phyloP scores from a whole-genome alignment of 2,113 vertebrate genomes.

The Thymallus thymallus region DNA sequence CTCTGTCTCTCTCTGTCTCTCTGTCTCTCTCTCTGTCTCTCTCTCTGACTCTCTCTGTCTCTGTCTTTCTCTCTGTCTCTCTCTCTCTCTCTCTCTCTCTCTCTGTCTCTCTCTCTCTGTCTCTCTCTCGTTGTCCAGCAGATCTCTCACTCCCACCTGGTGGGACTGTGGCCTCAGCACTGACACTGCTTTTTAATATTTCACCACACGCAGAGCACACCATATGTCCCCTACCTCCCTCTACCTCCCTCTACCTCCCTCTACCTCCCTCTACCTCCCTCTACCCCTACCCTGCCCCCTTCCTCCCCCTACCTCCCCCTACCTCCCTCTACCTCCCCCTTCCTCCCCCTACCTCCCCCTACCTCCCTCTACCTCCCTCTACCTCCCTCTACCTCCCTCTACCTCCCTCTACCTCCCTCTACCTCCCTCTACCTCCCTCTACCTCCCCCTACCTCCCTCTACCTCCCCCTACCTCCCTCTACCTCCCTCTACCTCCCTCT shows the following conservation, averaged over 20 bases:
- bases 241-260: no score
- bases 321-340: background rate
- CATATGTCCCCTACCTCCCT: slow-evolving; percentile 45
- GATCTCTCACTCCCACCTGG: slow-evolving; percentile 8
- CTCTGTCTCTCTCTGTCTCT: background rate
- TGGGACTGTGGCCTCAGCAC: slow-evolving; percentile 38
- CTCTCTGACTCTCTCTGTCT: background rate
- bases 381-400: no score
- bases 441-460: background rate
- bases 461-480: no score
- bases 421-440: no score
- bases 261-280: background rate
- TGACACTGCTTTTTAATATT: slow-evolving; percentile 62
- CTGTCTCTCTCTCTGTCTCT: background rate
- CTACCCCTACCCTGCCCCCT: no score
- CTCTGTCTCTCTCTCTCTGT: no score
- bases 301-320: no score
- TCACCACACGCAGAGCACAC: slow-evolving; percentile 49
- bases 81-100: background rate
- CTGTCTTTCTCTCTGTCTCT: background rate
- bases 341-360: no score
- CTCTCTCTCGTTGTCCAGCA: slow-evolving; percentile 5
- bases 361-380: background rate
- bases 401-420: no score
- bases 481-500: background rate